Evolutionary conservation across 1,140 invertebrate species (phyloP), one percentile per base, ranked within the genome.

Genomic region (Danaus melanippus): DNA sequence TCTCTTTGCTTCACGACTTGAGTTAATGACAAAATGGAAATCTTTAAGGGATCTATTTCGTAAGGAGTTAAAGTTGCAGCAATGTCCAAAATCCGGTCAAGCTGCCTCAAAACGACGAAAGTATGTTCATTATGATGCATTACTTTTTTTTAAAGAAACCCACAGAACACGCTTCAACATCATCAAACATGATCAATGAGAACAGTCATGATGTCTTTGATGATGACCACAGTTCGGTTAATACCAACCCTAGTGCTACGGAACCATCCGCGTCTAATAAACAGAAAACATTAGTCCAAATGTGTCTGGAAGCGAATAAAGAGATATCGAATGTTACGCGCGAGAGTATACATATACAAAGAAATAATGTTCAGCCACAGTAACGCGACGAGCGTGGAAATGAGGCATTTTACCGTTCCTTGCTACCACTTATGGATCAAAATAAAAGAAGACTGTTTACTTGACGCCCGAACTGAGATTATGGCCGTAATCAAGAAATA

Each of bases 131-230:
- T 49, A 49, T 49, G 47, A 49, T 49, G 47, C 47, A 49, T 49
- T 49, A 49, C 47, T 49, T 49, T 49, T n/a, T 48, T 49, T 49
- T 39, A 50, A 41, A 50, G 48, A 50, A 50, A 50, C 50, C 39
- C 48, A 52, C 50, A 52, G 41, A 43, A 52, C 50, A 52, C 50
- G 50, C 41, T 52, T 52, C 50, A 52, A 52, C 50, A 52, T 52
- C 42, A 40, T 9, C 50, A 52, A 52, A 52, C 50, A 52, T 52
- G 50, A 42, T 52, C 50, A 52, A 52, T 52, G 50, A 52, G 50
- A 15, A 52, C 42, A 52, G 50, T 52, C 50, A 52, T 42, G 50
- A 52, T 52, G 50, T 52, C 42, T 52, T 52, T 52, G 50, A 52
- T 50, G 48, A 50, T 44, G 50, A 50, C 48, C 21, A 50, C 48